Evolutionary conservation across 2,113 vertebrate species (phyloP), one percentile per base, ranked within the genome.

Genomic region (Apeltes quadracus): DNA sequence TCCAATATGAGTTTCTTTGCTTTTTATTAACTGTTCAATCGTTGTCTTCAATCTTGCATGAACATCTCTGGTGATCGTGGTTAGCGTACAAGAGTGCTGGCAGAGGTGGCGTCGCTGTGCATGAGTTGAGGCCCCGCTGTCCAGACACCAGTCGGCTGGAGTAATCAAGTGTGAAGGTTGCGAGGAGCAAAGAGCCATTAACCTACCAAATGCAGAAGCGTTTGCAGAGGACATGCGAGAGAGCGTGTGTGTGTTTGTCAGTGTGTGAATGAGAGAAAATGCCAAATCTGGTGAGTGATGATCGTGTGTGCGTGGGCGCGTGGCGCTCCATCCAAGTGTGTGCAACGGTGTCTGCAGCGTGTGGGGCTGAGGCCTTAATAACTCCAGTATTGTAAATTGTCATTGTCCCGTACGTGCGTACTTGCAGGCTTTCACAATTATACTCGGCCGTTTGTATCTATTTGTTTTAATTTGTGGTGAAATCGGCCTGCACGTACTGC

Each of bases 131-230:
- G 65, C 81, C 84, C 75, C 44, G 43, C 16, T 34, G 51, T 64
- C 81, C 87, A 87, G 83, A 82, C 82, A 79, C 71, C 82, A 63
- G 67, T 72, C 38, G 64, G 53, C 72, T 74, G 61, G 76, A 76
- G 85, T 92, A 91, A 92, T 91, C 90, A 90, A 89, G 86, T 81
- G 90, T 92, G 91, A 92, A 92, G 92, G 92, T 85, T 92, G 87
- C 53, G 81, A 75, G 85, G 90, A 83, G 81, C 85, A 90, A 85
- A 89, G 84, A 84, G 76, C 84, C 65, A 92, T 92, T 92, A 92
- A 90, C 90, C 85, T 90, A 85, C 76, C 81, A 85, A 92, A 90
- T 83, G 81, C 79, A 74, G 81, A 77, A 27, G 69, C 7, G 78
- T 78, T 80, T 84, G 80, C 74, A 68, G 72, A 78, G 76, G 67